Evolutionary conservation across 2,113 vertebrate species (phyloP).

Genomic region (Petaurus breviceps): DNA sequence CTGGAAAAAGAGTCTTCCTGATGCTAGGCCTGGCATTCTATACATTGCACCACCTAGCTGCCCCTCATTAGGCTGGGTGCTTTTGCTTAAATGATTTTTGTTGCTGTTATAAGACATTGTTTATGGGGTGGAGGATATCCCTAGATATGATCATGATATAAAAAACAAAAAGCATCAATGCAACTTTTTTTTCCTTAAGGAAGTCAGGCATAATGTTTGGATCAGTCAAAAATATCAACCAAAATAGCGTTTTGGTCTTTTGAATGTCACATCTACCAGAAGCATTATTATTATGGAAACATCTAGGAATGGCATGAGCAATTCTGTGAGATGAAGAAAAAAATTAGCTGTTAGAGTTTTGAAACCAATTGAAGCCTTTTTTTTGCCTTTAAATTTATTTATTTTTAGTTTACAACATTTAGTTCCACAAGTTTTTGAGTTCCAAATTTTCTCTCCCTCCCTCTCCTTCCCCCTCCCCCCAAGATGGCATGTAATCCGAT

Average conservation of each 20-base stretch:
- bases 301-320: slow-evolving; percentile 8
- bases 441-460: too few species aligned
- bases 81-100: background rate
- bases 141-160: background rate
- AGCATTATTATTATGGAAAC: background rate
- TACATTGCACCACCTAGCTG: too few species aligned
- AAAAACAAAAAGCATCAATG: background rate
- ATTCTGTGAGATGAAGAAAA: slow-evolving; percentile 36
- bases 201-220: background rate
- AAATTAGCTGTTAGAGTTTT: slow-evolving; percentile 27
- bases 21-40: too few species aligned
- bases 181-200: background rate
- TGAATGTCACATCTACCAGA: background rate
- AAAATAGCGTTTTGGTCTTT: slow-evolving; percentile 9
- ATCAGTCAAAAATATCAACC: slow-evolving; percentile 20
- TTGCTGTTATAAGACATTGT: background rate
- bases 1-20: too few species aligned
- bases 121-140: background rate
- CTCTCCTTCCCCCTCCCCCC: too few species aligned
- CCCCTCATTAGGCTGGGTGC: background rate
- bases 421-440: too few species aligned
- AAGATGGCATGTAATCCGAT: too few species aligned
- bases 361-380: slow-evolving; percentile 42
- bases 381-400: too few species aligned
- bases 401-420: too few species aligned